Conservation (phyloP, 2,888 invertebrate species). For the Tanypteryx hageni region DNA sequence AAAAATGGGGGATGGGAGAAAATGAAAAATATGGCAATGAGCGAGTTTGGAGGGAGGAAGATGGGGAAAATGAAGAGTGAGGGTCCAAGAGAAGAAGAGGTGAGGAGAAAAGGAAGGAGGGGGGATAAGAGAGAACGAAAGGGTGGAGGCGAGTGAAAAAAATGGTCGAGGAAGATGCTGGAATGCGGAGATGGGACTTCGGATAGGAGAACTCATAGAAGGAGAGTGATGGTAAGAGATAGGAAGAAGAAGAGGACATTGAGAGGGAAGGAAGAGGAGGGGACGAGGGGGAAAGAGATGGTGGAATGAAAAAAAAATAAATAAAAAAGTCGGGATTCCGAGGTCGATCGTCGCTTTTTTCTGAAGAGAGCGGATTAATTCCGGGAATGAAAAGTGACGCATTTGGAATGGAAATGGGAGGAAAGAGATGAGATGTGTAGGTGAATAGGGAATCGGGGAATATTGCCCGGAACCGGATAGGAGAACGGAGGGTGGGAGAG, state of each 20-base stretch:
- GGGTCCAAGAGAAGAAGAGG: background rate
- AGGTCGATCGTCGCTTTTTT: constrained; percentile 12
- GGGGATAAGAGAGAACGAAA: background rate
- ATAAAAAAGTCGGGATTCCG: background rate
- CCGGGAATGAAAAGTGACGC: constrained; percentile 6
- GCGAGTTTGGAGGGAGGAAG: too few relatives aligned
- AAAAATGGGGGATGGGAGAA: too few relatives aligned
- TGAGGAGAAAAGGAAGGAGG: background rate
- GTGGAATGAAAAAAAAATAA: background rate
- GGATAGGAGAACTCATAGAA: background rate
- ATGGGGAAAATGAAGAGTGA: too few relatives aligned
- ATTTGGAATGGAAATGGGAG: background rate
- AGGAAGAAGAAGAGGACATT: background rate
- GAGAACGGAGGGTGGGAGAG: background rate
- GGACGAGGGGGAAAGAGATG: background rate
- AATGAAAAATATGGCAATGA: too few relatives aligned
- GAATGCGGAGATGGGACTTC: background rate
- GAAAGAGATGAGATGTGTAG: constrained; percentile 21
- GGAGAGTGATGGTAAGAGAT: background rate
- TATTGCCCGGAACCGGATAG: background rate
- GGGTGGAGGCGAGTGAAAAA: background rate
- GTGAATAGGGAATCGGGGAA: background rate
- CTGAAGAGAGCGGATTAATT: constrained; percentile 8
- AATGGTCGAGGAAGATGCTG: background rate
- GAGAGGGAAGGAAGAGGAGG: background rate